Percentiles rank a stretch among this genome's conserved stretches.
Evolutionary conservation across 2,888 invertebrate species (phyloP).

Genomic region (Eulithis prunata): DNA sequence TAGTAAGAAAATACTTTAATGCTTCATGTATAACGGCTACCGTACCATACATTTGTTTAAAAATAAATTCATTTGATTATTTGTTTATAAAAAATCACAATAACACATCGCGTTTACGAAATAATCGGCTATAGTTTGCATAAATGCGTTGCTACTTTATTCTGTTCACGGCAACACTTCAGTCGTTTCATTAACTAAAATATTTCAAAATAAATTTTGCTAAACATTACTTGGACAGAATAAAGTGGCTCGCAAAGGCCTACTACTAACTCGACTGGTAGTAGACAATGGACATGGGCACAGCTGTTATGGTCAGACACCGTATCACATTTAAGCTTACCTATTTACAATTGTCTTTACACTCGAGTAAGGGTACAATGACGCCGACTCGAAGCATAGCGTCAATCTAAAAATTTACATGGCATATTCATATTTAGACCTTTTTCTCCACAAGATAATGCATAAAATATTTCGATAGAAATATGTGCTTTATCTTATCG

Average conservation of each 20-base stretch:
- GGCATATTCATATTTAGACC: too few species aligned
- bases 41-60: conserved; percentile 70
- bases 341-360: conserved; percentile 31
- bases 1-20: conserved; percentile 73
- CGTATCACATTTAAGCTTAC: conserved; percentile 35
- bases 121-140: conserved; percentile 73
- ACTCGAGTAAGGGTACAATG: conserved; percentile 1
- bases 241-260: conserved; percentile 59
- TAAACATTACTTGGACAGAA: conserved; percentile 56
- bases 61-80: conserved; percentile 59
- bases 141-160: conserved; percentile 60
- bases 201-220: conserved; percentile 64
- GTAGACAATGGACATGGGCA: conserved; percentile 23
- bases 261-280: conserved; percentile 56
- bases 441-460: too few species aligned
- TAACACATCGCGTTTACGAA: conserved; percentile 70
- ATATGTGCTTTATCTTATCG: too few species aligned
- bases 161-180: conserved; percentile 61
- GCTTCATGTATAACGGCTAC: conserved; percentile 72
- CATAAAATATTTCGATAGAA: too few species aligned
- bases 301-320: conserved; percentile 20
- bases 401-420: too few species aligned
- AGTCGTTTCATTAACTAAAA: conserved; percentile 73
- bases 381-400: too few species aligned
- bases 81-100: conserved; percentile 68